Conservation (phyloP, 2,113 vertebrate genomes). For the Ciconia maguari region DNA sequence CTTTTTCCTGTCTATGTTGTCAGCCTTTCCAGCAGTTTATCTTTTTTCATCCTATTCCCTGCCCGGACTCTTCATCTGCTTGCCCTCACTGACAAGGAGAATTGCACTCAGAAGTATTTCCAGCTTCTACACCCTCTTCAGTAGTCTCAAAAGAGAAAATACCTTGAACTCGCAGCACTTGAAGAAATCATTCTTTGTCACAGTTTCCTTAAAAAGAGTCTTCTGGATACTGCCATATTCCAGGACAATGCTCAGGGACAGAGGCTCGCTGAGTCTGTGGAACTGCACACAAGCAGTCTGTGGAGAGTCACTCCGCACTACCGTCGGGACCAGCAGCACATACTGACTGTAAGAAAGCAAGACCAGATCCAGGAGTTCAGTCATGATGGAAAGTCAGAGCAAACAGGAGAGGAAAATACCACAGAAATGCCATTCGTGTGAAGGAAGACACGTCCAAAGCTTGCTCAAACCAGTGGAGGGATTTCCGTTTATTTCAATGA, state of each 20-base stretch:
- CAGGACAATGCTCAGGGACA: background rate
- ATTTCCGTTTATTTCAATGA: background rate
- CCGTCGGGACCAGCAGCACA: conserved; percentile 42
- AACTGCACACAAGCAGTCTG: conserved; percentile 55
- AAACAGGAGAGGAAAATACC: background rate
- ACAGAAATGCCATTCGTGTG: accelerated
- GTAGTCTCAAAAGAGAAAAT: background rate
- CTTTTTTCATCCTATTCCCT: background rate
- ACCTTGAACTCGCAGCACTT: conserved; percentile 60
- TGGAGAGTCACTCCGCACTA: background rate
- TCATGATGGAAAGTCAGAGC: background rate
- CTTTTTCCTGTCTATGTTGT: background rate
- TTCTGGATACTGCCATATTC: background rate
- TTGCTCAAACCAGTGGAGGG: background rate
- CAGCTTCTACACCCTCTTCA: background rate
- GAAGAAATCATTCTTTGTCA: conserved; percentile 30
- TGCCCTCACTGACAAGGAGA: background rate
- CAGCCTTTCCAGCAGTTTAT: background rate
- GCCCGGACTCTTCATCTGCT: background rate
- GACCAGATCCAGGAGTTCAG: background rate
- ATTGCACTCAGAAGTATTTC: background rate
- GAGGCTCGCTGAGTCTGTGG: conserved; percentile 9
- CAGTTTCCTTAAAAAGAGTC: background rate
- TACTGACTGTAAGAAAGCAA: conserved; percentile 50
- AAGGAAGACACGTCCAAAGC: background rate